A percentile compares a stretch with the other conserved stretches of the same genome.
Evolutionary conservation across 2,113 vertebrate genomes (phyloP).

Genomic region (Marcusenius ussheri): DNA sequence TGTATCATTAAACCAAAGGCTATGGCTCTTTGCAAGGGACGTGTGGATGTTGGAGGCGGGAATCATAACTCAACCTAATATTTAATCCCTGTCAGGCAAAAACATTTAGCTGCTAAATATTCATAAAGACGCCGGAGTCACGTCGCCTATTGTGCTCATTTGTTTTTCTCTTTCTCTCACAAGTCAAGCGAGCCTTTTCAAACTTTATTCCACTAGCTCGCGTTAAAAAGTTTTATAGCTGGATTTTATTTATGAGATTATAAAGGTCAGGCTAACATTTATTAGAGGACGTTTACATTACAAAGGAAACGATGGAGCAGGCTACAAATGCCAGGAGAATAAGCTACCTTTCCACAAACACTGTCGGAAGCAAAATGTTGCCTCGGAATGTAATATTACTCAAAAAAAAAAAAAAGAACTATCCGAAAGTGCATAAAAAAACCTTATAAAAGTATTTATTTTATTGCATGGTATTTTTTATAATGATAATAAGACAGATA

Average conservation of each 20-base stretch:
- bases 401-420: background rate
- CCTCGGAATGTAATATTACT: background rate
- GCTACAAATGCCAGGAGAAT: background rate
- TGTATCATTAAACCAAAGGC: background rate
- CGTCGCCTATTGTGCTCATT: conserved; percentile 8
- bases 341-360: background rate
- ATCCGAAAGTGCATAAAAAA: background rate
- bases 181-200: background rate
- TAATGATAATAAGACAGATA: background rate
- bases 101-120: conserved; percentile 24
- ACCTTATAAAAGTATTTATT: background rate
- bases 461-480: background rate
- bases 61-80: conserved; percentile 16
- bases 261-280: background rate
- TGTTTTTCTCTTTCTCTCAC: background rate
- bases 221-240: background rate
- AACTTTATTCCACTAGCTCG: background rate
- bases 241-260: background rate
- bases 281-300: conserved; percentile 3
- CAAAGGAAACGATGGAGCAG: background rate
- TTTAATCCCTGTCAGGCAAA: conserved; percentile 9
- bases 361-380: background rate
- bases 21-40: background rate
- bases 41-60: too few relatives aligned
- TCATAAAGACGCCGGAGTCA: conserved; percentile 8